phyloP scores from a whole-genome alignment of 2,113 vertebrate species.

The Typhlomys cinereus region DNA sequence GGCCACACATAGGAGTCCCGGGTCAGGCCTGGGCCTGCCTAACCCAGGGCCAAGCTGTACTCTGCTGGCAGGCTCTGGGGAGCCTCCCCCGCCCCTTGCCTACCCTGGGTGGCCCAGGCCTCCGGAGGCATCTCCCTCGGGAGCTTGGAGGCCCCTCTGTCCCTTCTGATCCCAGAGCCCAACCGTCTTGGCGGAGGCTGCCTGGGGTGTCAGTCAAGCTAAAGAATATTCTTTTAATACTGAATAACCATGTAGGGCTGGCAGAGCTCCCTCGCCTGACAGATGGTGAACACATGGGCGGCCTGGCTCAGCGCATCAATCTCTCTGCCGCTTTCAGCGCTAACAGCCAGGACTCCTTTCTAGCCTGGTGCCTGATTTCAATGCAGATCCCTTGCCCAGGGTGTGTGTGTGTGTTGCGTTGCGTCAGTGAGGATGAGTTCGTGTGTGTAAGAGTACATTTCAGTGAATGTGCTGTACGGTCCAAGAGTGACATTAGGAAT shows the following conservation, averaged over 20 bases:
- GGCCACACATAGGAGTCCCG: constrained; percentile 69
- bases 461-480: too few species aligned
- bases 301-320: constrained; percentile 72
- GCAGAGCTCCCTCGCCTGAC: constrained; percentile 75
- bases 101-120: constrained; percentile 82
- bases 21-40: constrained; percentile 72
- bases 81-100: not conserved
- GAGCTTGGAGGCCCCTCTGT: constrained; percentile 68
- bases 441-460: too few species aligned
- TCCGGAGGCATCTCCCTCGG: constrained; percentile 74
- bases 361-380: constrained; percentile 19
- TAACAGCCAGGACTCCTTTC: constrained; percentile 70
- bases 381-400: constrained; percentile 10
- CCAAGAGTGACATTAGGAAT: too few species aligned
- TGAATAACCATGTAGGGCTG: constrained; percentile 79
- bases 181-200: constrained; percentile 75
- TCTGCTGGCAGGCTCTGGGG: constrained; percentile 65
- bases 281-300: constrained; percentile 84
- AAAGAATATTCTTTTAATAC: constrained; percentile 82
- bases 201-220: constrained; percentile 81
- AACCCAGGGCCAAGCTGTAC: constrained; percentile 72
- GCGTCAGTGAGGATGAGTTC: too few species aligned
- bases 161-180: constrained; percentile 83
- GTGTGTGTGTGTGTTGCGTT: not conserved
- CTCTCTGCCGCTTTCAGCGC: constrained; percentile 81